Evolutionary conservation across 1,140 invertebrate species (phyloP).

Genomic region (Leucophenga varia): DNA sequence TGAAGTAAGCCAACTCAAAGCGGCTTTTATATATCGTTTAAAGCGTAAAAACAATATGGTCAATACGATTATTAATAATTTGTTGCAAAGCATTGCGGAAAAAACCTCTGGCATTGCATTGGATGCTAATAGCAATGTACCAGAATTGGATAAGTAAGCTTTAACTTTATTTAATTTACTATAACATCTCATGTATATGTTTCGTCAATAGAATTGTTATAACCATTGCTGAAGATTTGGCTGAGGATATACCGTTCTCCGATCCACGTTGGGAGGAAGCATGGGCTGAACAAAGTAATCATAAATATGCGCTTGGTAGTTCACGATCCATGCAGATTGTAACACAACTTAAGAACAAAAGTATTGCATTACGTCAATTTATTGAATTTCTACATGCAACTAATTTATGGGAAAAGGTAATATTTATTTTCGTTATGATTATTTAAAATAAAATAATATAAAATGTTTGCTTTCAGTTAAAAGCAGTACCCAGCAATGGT

Average conservation of each 20-base stretch:
- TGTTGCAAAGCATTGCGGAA: constrained; percentile 63
- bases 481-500: constrained; percentile 61
- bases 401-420: constrained; percentile 71
- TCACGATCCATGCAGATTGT: constrained; percentile 76
- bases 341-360: constrained; percentile 84
- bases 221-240: constrained; percentile 74
- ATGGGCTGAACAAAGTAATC: constrained; percentile 22
- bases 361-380: constrained; percentile 73
- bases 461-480: constrained; percentile 24
- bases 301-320: constrained; percentile 60
- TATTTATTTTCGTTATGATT: background rate
- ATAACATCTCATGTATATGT: constrained; percentile 14
- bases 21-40: constrained; percentile 75
- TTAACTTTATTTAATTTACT: constrained; percentile 59
- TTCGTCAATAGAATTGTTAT: constrained; percentile 66
- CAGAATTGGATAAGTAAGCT: constrained; percentile 37
- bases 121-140: constrained; percentile 18
- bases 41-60: constrained; percentile 61
- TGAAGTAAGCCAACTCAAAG: constrained; percentile 68
- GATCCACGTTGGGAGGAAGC: constrained; percentile 79
- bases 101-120: constrained; percentile 24
- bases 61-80: constrained; percentile 66
- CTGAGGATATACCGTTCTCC: constrained; percentile 84
- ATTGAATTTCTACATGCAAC: constrained; percentile 76
- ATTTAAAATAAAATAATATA: background rate